Evolutionary conservation across 2,797 vertebrate genomes (phyloP).

Genomic region (Alca torda): DNA sequence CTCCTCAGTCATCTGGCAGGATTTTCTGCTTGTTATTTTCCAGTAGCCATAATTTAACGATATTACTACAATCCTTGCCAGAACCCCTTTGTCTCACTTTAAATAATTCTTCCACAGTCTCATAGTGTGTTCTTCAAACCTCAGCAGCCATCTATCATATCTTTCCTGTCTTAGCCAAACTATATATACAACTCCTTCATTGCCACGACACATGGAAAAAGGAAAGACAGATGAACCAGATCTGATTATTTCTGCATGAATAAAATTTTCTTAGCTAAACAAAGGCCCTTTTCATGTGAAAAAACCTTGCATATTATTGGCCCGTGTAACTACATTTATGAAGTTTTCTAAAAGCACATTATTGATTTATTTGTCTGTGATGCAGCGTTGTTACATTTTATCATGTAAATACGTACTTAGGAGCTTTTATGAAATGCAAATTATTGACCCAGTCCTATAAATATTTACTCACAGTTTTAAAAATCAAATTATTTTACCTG

Average conservation of each 20-base stretch:
- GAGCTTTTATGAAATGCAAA: neutral
- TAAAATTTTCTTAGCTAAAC: constrained; percentile 16
- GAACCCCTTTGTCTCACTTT: neutral
- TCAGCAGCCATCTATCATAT: neutral
- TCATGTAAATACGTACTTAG: neutral
- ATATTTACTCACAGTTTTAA: neutral
- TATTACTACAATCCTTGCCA: neutral
- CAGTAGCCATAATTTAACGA: neutral
- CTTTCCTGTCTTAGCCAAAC: neutral
- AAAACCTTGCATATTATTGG: neutral
- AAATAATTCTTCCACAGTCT: neutral
- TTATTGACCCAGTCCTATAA: neutral
- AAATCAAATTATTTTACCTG: neutral
- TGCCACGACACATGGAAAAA: neutral
- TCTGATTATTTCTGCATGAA: constrained; percentile 8
- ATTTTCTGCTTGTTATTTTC: constrained; percentile 16
- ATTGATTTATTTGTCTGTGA: neutral
- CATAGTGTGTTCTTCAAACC: neutral
- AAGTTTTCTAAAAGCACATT: neutral
- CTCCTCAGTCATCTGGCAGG: neutral
- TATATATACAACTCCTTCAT: neutral
- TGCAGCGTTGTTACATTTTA: neutral
- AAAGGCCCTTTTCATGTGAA: neutral
- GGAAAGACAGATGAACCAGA: neutral
- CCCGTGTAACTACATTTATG: neutral